Conservation (phyloP, 2,888 invertebrate species). For the Nephrotoma guestfalica region DNA sequence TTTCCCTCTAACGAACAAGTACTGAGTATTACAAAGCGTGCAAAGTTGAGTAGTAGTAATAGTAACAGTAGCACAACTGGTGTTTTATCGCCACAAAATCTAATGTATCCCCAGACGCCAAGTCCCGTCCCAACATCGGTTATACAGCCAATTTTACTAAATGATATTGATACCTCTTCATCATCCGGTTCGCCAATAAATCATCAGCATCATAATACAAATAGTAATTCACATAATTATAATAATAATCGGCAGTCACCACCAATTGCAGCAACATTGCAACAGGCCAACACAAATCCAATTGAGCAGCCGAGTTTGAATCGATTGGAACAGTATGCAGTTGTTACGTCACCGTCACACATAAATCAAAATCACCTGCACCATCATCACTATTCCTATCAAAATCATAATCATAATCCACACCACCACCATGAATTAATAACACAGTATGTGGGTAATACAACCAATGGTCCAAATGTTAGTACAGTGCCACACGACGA, state of each 20-base stretch:
- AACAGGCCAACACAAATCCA: neutral
- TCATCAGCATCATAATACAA: conserved; percentile 11
- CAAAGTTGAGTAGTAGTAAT: conserved; percentile 29
- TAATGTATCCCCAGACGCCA: conserved; percentile 42
- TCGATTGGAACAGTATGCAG: conserved; percentile 1
- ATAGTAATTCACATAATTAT: conserved; percentile 10
- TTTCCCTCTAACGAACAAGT: conserved; percentile 75
- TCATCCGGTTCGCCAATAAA: conserved; percentile 11
- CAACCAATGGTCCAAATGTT: neutral
- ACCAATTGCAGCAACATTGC: neutral
- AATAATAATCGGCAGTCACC: conserved; percentile 5
- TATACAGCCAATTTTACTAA: conserved; percentile 35
- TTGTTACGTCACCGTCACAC: neutral
- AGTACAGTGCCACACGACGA: conserved; percentile 6
- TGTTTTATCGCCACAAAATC: conserved; percentile 24
- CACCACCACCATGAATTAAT: conserved; percentile 18
- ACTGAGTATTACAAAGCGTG: conserved; percentile 64
- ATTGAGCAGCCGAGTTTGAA: neutral
- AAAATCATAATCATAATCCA: conserved; percentile 19
- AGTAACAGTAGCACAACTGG: conserved; percentile 7
- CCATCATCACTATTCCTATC: conserved; percentile 1
- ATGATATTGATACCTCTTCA: conserved; percentile 8
- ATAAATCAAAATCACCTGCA: conserved; percentile 5
- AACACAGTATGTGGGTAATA: conserved; percentile 7
- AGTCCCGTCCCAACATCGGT: conserved; percentile 44